Evolutionary conservation across 2,113 vertebrate species (phyloP).

Genomic region (Malurus elegans): DNA sequence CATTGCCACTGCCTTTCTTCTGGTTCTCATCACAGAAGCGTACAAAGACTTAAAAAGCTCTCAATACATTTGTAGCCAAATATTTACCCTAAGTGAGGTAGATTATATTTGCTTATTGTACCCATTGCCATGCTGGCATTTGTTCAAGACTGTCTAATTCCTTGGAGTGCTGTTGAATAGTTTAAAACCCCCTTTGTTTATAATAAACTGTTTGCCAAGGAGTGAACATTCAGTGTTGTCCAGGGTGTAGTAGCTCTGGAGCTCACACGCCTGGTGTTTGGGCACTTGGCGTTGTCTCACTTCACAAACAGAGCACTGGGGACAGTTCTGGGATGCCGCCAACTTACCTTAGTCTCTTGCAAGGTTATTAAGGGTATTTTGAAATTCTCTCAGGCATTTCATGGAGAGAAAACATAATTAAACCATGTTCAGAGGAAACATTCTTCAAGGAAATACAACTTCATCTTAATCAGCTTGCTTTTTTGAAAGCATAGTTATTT

Average conservation of each 20-base stretch:
- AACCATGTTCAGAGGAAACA: not conserved
- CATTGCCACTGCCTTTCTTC: not conserved
- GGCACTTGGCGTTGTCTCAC: not conserved
- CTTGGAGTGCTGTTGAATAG: conserved; percentile 26
- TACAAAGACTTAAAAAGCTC: conserved; percentile 30
- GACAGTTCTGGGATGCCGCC: not conserved
- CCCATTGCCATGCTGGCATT: conserved; percentile 28
- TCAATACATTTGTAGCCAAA: conserved; percentile 29
- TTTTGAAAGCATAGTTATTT: not conserved
- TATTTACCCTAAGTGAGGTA: conserved; percentile 42
- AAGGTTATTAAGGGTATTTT: not conserved
- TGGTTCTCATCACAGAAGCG: not conserved
- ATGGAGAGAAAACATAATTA: not conserved
- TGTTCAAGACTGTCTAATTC: conserved; percentile 13
- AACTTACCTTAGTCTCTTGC: not conserved
- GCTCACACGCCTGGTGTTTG: not conserved
- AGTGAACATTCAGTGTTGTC: not conserved
- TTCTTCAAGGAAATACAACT: not conserved
- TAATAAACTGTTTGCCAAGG: conserved; percentile 3
- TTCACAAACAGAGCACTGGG: not conserved
- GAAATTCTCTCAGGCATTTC: not conserved
- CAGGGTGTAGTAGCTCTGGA: not conserved
- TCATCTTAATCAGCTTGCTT: not conserved
- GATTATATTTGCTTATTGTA: conserved; percentile 41
- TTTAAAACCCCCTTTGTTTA: not conserved